phyloP scores from a whole-genome alignment of 1,140 invertebrate species.

The Bombus polaris region DNA sequence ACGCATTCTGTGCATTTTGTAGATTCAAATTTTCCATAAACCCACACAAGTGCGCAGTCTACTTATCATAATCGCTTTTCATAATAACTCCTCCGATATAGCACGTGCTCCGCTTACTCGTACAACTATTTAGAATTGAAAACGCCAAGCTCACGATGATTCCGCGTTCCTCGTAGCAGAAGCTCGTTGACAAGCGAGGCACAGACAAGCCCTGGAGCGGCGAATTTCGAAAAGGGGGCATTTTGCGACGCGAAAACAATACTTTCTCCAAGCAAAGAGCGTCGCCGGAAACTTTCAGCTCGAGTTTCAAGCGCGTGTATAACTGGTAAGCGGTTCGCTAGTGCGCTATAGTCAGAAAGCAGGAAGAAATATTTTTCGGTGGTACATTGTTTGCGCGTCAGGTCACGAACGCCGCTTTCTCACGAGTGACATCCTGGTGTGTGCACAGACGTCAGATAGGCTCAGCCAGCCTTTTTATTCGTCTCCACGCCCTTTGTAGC shows the following conservation, averaged over 20 bases:
- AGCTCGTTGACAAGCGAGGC: no score
- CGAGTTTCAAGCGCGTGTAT: slow-evolving; percentile 27
- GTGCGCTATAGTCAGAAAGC: not conserved
- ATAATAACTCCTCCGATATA: no score
- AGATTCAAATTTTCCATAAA: no score
- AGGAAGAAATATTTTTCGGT: slow-evolving; percentile 46
- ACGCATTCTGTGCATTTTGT: no score
- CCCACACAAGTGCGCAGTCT: no score
- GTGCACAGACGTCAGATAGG: slow-evolving; percentile 43
- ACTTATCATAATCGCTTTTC: no score
- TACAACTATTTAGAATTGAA: no score
- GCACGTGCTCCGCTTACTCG: no score
- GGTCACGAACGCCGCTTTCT: slow-evolving; percentile 17
- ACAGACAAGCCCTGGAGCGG: no score
- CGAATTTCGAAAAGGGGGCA: not conserved
- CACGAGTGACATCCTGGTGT: slow-evolving; percentile 13
- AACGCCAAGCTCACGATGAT: no score
- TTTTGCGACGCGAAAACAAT: slow-evolving; percentile 32
- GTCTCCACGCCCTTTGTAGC: slow-evolving; percentile 13
- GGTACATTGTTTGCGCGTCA: slow-evolving; percentile 46
- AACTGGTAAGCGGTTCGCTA: not conserved
- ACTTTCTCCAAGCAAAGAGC: slow-evolving; percentile 7
- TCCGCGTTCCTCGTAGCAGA: no score
- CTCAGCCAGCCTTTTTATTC: slow-evolving; percentile 29
- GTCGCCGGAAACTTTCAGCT: not conserved